Evolutionary conservation across 2,113 vertebrate genomes (phyloP), one percentile per base, ranked within the genome.

Genomic region (Phyllopteryx taeniolatus): DNA sequence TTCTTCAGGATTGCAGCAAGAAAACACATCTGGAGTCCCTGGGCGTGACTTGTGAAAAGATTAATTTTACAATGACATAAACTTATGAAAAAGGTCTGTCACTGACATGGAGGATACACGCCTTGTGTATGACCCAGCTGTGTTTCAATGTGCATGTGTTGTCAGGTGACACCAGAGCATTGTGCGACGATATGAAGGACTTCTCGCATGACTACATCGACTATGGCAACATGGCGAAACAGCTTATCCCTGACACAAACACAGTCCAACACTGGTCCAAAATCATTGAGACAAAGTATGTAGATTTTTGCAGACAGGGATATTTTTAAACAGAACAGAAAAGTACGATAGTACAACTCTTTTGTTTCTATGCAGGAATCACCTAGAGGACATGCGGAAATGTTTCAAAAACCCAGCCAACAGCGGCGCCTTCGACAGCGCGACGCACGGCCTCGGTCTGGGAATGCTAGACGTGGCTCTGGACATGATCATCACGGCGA

Each of bases 251-350:
- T 0, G 88, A 92, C 61, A 91, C 80, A 0, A 94, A 94, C 63
- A 92, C 92, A 15, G 92, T 94, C n/a, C 93, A 94, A 60, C 93
- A 94, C 84, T 94, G 93, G 93, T 94, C 93, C 76, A 94, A 94
- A 83, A 91, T 94, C 14, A 94, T 94, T 62, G 93, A 94, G 81
- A 92, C 93, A 2, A 93, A 91, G 93, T 94, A 88, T 1, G 77
- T 31, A 12, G 31, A 3, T 33, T 6, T 31, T 12, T 56, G n/a
- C n/a, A 31, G 22, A 14, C 5, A 31, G 4, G 13, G 11, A 15
- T 47, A 8, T 1, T 46, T 31, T 46, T 9, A 27, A 46, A 46
- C 9, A 6, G 5, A 27, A 66, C 39, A 15, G 43, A 51, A 0
- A 2, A 17, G 11, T 49, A 35, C 47, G 3, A 5, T 39, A 5